Base-by-base conservation (phyloP, 2,113 vertebrate genomes). In the Elachura formosa region DNA sequence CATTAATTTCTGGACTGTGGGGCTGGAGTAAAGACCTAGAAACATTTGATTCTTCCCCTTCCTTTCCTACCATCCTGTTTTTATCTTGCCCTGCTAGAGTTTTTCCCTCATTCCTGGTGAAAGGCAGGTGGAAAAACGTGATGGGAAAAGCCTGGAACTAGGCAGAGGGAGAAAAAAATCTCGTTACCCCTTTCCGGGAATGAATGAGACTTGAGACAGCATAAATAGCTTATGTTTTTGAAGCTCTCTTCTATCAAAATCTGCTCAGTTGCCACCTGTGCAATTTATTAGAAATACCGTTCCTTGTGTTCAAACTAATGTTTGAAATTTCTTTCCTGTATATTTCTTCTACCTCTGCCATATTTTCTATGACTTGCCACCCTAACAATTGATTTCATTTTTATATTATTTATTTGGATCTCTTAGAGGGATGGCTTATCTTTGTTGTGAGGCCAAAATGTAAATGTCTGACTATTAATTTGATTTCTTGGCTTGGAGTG, bases 361-460 rank as follows among this genome's bases (percentile, higher is more conserved):
- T 26, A 11, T 46, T 34, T 2, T 56, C 29, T 46, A 14, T 67
- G 63, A 69, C 36, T 82, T 1, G 0, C 3, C 31, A 85, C 5
- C 21, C 15, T 34, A 19, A n/a, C 5, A 25, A 13, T 28, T 20
- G 14, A 31, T 26, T 29, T 62, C n/a, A n/a, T 56, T 12, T 25
- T 86, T 26, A 10, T 33, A 45, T 41, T 9, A 20, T 64, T 52
- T 46, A 54, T 78, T 63, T 78, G 12, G 3, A 29, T 87, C 55
- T 75, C 1, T 0, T 14, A 38, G 13, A 62, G 11, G 5, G 13
- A 10, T 61, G 33, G 20, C 5, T 5, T 61, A 10, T 52, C 24
- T 93, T 77, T n/a, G 10, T n/a, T 74, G 12, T 41, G 29, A 91
- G 74, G 41, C 41, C 59, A 63, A 87, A 84, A 46, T 45, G 7